phyloP scores from a whole-genome alignment of 2,888 invertebrate genomes.

The Dasypolia templi region DNA sequence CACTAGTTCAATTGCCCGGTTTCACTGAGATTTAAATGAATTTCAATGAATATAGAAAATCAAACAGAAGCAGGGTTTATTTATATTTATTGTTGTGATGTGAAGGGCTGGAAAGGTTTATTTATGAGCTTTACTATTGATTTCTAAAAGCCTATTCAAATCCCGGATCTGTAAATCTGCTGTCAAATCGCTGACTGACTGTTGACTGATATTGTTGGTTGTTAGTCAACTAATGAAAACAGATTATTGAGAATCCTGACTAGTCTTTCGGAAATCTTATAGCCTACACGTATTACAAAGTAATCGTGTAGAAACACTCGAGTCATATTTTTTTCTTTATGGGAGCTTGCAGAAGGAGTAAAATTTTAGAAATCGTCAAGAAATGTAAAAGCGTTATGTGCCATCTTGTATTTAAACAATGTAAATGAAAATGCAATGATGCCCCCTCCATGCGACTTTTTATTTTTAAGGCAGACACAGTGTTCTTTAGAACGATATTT shows the following conservation, averaged over 20 bases:
- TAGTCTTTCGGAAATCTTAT: not conserved
- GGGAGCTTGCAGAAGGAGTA: too few relatives aligned
- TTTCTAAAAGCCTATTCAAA: slow-evolving; percentile 40
- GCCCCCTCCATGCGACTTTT: too few relatives aligned
- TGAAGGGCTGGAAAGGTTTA: slow-evolving; percentile 25
- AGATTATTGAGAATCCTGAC: not conserved
- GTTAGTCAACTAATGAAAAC: not conserved
- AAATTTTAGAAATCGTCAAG: too few relatives aligned
- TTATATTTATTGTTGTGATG: slow-evolving; percentile 35
- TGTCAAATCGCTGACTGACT: slow-evolving; percentile 20
- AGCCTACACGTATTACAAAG: not conserved
- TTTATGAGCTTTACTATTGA: slow-evolving; percentile 33
- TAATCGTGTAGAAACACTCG: too few relatives aligned
- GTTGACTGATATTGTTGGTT: slow-evolving; percentile 13
- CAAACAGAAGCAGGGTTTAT: slow-evolving; percentile 29
- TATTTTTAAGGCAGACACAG: not conserved
- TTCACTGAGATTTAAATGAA: slow-evolving; percentile 51
- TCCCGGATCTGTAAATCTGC: slow-evolving; percentile 40
- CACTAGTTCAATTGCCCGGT: slow-evolving; percentile 72
- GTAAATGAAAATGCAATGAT: too few relatives aligned
- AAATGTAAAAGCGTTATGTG: too few relatives aligned
- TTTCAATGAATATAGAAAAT: slow-evolving; percentile 53
- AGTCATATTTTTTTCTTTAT: too few relatives aligned
- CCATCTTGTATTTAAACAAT: too few relatives aligned
- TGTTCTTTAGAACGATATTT: not conserved